These are phyloP conservation scores for Pyrgus malvae DNA, from an alignment of 2,888 invertebrate genomes.

Conservation along the genomic window DNA sequence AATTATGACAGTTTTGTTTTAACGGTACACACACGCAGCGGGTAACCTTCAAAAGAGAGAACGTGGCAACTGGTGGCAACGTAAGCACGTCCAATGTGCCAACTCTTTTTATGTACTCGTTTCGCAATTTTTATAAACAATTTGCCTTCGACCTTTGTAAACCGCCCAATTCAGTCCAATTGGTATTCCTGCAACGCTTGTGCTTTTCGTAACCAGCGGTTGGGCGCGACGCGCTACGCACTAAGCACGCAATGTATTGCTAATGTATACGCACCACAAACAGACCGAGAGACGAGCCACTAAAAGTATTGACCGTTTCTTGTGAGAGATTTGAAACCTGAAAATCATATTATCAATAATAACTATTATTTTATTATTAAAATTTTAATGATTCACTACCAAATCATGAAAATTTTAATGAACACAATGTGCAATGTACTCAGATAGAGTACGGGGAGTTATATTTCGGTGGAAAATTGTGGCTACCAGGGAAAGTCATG, in stretches of 20 bases:
- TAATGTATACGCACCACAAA: slow-evolving; percentile 47
- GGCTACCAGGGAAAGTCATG: too few relatives aligned
- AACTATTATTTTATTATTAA: too few relatives aligned
- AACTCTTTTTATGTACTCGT: slow-evolving; percentile 71
- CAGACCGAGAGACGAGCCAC: too few relatives aligned
- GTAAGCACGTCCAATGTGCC: slow-evolving; percentile 77
- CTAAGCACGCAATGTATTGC: slow-evolving; percentile 53
- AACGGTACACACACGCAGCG: slow-evolving; percentile 66
- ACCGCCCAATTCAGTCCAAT: slow-evolving; percentile 75
- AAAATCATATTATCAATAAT: too few relatives aligned
- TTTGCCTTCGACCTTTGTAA: slow-evolving; percentile 78
- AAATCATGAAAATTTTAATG: too few relatives aligned
- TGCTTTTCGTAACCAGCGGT: slow-evolving; percentile 73
- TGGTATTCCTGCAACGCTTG: slow-evolving; percentile 73
- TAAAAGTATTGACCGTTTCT: too few relatives aligned
- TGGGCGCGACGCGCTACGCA: slow-evolving; percentile 44
- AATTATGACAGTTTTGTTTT: slow-evolving; percentile 68
- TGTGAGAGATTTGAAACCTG: too few relatives aligned
- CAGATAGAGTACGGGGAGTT: too few relatives aligned
- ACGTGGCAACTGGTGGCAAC: slow-evolving; percentile 68
- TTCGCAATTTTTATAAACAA: slow-evolving; percentile 77
- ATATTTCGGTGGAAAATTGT: too few relatives aligned
- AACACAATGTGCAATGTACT: too few relatives aligned
- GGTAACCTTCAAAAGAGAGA: slow-evolving; percentile 79
- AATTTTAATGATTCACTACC: too few relatives aligned